A percentile compares a stretch with the other conserved stretches of the same genome.
Conservation (phyloP, 1,140 invertebrate species). For the Chrysomallon squamiferum region DNA sequence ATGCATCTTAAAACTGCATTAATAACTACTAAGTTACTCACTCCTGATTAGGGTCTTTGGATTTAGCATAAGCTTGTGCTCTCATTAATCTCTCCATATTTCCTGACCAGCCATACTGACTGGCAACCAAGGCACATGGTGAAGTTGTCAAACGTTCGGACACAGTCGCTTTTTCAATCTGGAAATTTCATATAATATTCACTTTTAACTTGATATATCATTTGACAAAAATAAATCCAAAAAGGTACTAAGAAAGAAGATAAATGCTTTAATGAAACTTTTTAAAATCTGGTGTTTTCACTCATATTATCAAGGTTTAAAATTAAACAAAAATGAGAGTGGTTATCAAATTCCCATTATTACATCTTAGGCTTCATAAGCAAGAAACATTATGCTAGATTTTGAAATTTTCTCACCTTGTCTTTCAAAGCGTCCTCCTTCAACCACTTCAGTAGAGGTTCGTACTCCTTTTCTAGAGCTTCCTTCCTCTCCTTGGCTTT, state of each 20-base stretch:
- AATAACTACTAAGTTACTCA: too few species aligned
- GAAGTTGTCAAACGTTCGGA: conserved; percentile 91
- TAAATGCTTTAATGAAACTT: not conserved
- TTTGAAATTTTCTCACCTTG: too few species aligned
- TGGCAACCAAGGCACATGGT: conserved; percentile 95
- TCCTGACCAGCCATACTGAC: conserved; percentile 95
- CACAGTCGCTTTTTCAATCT: conserved; percentile 81
- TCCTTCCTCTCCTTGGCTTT: conserved; percentile 85
- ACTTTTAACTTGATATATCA: not conserved
- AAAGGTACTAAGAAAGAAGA: not conserved
- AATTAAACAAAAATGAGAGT: conserved; percentile 9
- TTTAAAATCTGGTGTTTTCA: not conserved
- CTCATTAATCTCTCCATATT: conserved; percentile 98
- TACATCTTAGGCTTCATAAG: too few species aligned
- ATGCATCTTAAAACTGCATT: too few species aligned
- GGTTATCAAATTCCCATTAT: too few species aligned
- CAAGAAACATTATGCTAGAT: too few species aligned
- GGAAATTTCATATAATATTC: too few species aligned
- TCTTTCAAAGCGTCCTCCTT: conserved; percentile 86
- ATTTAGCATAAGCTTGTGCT: conserved; percentile 96
- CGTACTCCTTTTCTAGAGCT: conserved; percentile 80
- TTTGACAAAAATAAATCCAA: not conserved
- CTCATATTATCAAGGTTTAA: not conserved
- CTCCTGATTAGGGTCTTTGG: conserved; percentile 87
- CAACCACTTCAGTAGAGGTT: conserved; percentile 92